Evolutionary conservation across 2,888 invertebrate genomes (phyloP), one percentile per base, ranked within the genome.

Genomic region (Tetragnatha montana): DNA sequence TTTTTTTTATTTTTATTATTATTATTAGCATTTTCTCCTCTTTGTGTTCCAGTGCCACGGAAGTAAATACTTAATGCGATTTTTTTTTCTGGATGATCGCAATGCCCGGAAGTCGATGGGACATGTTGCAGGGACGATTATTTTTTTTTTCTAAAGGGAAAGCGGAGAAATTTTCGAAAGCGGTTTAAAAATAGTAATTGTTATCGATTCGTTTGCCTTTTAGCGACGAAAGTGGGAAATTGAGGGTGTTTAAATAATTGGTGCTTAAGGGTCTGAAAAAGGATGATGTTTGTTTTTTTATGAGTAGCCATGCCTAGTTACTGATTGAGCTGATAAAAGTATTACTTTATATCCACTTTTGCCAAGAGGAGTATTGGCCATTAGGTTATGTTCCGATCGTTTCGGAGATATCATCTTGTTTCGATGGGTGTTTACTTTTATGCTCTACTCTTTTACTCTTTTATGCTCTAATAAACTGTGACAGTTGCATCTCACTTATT

Each of bases 201-300:
- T 12, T 73, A 73, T 73, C 22, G 73, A 73, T 73, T 73, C 60
- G 8, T 60, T 60, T 60, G 60, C 60, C 60, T 60, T 60, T 60
- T 17, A 10, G 60, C 12, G 17, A 60, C 60, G 17, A 60, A 60
- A 60, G 10, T 4, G 17, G 6, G 12, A 8, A 17, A 60, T 17
- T 0, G 14, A 17, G 60, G 60, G 17, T 60, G 60, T 60, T 60
- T 60, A 60, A 60, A 60, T 17, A 60, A 60, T 8, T 17, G 35
- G 35, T 35, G 60, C 60, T 60, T 17, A 60, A 60, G 60, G 60
- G 60, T 17, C 17, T 60, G 60, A 10, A 10, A 17, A 17, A 60
- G 17, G 60, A 60, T 14, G 12, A 60, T 17, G 35, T 60, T 60
- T n/a, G n/a, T n/a, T n/a, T n/a, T n/a, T 60, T 60, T 60, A 60